Percentiles rank a stretch among this genome's conserved stretches.
Evolutionary conservation across 2,797 vertebrate species (phyloP).

Genomic region (Helostoma temminkii): DNA sequence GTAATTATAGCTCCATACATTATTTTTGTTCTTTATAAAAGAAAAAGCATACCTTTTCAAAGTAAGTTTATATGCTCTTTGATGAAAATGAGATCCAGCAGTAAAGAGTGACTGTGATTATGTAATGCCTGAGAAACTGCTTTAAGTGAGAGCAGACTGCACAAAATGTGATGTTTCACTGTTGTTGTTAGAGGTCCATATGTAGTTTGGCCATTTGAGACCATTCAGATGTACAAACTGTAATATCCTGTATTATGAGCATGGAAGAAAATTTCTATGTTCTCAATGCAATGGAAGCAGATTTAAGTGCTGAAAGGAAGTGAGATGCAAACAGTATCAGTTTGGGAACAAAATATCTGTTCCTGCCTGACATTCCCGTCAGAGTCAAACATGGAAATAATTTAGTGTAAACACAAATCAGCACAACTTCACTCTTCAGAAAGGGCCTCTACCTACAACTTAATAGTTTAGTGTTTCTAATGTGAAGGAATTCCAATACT

Average conservation of each 20-base stretch:
- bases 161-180: slow-evolving; percentile 33
- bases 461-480: slow-evolving; percentile 33
- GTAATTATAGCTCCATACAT: slow-evolving; percentile 79
- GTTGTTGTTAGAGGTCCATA: slow-evolving; percentile 38
- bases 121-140: slow-evolving; percentile 93
- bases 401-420: slow-evolving; percentile 56
- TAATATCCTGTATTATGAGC: slow-evolving; percentile 12
- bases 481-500: slow-evolving; percentile 69
- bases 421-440: slow-evolving; percentile 36
- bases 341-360: slow-evolving; percentile 31
- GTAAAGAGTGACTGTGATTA: slow-evolving; percentile 85
- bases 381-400: slow-evolving; percentile 29
- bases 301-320: slow-evolving; percentile 52
- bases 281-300: slow-evolving; percentile 58
- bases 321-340: slow-evolving; percentile 32
- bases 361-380: slow-evolving; percentile 33
- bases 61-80: slow-evolving; percentile 73
- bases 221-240: slow-evolving; percentile 41
- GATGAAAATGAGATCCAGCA: slow-evolving; percentile 85
- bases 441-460: slow-evolving; percentile 43
- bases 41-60: slow-evolving; percentile 78
- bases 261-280: slow-evolving; percentile 54
- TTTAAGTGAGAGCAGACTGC: slow-evolving; percentile 78
- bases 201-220: slow-evolving; percentile 26
- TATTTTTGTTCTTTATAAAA: slow-evolving; percentile 89